phyloP scores from a whole-genome alignment of 2,888 invertebrate species.

The Rhagophthalmus giganteus region DNA sequence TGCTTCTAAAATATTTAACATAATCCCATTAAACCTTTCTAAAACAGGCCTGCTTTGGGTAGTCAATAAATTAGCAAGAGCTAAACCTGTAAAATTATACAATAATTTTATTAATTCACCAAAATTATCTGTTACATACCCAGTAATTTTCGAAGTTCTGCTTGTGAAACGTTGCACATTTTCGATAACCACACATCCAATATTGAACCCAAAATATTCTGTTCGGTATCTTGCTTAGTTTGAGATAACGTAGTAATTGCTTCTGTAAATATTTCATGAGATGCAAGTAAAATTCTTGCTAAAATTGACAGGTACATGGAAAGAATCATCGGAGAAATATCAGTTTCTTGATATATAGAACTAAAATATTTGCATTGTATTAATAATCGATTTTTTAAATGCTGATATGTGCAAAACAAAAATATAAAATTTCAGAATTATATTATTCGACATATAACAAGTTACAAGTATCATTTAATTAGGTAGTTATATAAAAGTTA shows the following conservation, averaged over 20 bases:
- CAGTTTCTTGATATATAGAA: slow-evolving; percentile 69
- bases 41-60: slow-evolving; percentile 70
- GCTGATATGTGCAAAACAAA: too few relatives aligned
- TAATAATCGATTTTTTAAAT: too few relatives aligned
- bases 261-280: slow-evolving; percentile 68
- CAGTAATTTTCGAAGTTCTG: slow-evolving; percentile 81
- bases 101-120: neutral
- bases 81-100: slow-evolving; percentile 51
- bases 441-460: too few relatives aligned
- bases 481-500: too few relatives aligned
- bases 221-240: slow-evolving; percentile 58
- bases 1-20: slow-evolving; percentile 74
- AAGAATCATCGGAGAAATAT: slow-evolving; percentile 69
- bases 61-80: slow-evolving; percentile 70
- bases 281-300: slow-evolving; percentile 74
- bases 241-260: slow-evolving; percentile 58
- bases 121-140: slow-evolving; percentile 54
- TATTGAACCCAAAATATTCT: slow-evolving; percentile 70
- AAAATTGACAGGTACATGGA: slow-evolving; percentile 78
- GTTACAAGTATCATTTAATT: too few relatives aligned
- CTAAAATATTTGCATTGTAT: slow-evolving; percentile 57
- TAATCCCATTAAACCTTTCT: slow-evolving; percentile 71
- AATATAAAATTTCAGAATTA: too few relatives aligned
- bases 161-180: slow-evolving; percentile 76
- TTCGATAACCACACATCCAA: slow-evolving; percentile 78